Base-by-base conservation (phyloP, 2,113 vertebrate species). In the Chamaetylas fuelleborni region DNA sequence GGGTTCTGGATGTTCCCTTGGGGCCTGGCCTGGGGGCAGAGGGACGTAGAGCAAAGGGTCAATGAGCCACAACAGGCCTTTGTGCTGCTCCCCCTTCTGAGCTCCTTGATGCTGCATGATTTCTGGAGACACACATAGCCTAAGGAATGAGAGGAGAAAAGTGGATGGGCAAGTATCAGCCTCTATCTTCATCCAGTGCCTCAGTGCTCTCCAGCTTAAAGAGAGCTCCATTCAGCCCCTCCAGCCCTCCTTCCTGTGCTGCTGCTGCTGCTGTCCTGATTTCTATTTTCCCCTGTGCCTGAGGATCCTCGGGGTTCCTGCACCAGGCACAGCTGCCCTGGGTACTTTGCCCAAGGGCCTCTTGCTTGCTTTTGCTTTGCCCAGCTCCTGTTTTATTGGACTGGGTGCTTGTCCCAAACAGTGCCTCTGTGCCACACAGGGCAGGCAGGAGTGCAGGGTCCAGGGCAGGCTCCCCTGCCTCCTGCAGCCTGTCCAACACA, bases 41-140 rank as follows among this genome's bases (percentile, higher is more conserved):
- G 28, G 5, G 4, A 4, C 0, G 0, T 19, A 20, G 67, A 43
- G 61, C 82, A n/a, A 29, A n/a, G 48, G 71, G 43, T 17, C 17
- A n/a, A 3, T 0, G 7, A 90, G 40, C 73, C 38, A 22, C 17
- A 16, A 2, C 33, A 26, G 43, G 17, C 34, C 5, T 71, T 53
- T 1, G 1, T 0, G 3, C 58, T 86, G 25, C 25, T 81, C n/a
- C 48, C 10, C 5, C 20, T 29, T 51, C 14, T 1, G 1, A 42
- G 60, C 47, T 71, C 34, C 18, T 28, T 23, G n/a, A 12, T 50
- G 33, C 78, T 76, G 51, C 6, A 0, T 34, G 28, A 4, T 36
- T 83, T 28, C 58, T 66, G 42, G 70, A 67, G 69, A 5, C 1
- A 6, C 8, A n/a, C 50, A 65, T 23, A 67, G 66, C 33, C 57